Percentiles rank a stretch among this genome's conserved stretches.
Conservation (phyloP, 2,113 vertebrate genomes). For the Chlamydotis undulata region DNA sequence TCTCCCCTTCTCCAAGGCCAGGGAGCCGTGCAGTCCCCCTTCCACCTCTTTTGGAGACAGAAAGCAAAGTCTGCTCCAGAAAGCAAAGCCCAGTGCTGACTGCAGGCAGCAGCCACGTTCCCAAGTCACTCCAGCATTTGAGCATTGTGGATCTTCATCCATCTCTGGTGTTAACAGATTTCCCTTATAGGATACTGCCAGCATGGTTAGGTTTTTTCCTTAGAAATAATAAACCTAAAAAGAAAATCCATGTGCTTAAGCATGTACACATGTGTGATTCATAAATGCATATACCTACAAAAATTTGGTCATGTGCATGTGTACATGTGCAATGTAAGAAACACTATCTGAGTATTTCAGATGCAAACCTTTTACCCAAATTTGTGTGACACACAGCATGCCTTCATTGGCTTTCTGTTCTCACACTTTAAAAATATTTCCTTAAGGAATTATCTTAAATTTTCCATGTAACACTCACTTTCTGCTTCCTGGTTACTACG, state of each 20-base stretch:
- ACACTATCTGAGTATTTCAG: background rate
- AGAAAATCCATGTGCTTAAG: background rate
- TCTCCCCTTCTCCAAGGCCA: background rate
- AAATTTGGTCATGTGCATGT: background rate
- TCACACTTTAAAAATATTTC: background rate
- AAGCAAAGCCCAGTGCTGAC: background rate
- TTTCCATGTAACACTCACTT: background rate
- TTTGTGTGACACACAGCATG: background rate
- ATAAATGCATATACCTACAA: background rate
- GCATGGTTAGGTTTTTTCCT: background rate
- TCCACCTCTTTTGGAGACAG: background rate
- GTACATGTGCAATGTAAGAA: background rate
- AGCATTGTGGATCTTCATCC: background rate
- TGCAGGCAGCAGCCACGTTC: fast-evolving
- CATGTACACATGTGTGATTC: background rate
- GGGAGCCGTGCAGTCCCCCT: background rate
- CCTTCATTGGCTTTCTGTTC: background rate
- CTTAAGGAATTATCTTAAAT: background rate
- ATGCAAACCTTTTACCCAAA: background rate
- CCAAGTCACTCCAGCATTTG: background rate
- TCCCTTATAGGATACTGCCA: background rate
- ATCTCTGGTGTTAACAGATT: background rate
- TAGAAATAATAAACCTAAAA: background rate
- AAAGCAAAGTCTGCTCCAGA: background rate
- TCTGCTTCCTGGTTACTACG: background rate